Conservation (phyloP, 2,888 invertebrate genomes). For the Drosophila algonquin region DNA sequence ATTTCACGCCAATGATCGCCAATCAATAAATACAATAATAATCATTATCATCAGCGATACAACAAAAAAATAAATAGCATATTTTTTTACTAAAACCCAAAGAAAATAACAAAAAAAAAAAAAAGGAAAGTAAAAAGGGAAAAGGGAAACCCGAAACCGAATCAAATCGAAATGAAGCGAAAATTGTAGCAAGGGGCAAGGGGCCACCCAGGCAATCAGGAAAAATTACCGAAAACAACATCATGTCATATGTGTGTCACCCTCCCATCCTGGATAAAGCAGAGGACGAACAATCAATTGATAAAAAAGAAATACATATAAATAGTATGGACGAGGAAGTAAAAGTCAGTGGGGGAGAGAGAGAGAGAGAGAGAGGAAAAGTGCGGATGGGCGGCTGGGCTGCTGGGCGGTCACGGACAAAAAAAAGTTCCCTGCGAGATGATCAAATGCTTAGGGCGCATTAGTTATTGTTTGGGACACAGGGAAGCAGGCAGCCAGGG, state of each 20-base stretch:
- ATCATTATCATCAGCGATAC: constrained; percentile 15
- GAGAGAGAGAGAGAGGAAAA: constrained; percentile 1
- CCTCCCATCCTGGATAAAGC: constrained; percentile 18
- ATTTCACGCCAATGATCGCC: constrained; percentile 72
- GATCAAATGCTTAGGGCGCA: constrained; percentile 45
- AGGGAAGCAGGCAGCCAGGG: constrained; percentile 17
- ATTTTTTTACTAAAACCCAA: constrained; percentile 56
- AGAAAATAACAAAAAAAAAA: constrained; percentile 45
- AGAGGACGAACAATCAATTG: constrained; percentile 70
- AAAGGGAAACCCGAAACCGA: background rate
- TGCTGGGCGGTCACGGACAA: too few species aligned
- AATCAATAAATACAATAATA: constrained; percentile 67
- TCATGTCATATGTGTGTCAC: constrained; percentile 31
- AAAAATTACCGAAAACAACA: constrained; percentile 34
- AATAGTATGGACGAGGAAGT: constrained; percentile 7
- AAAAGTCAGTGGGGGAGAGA: constrained; percentile 15
- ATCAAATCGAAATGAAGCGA: constrained; percentile 22
- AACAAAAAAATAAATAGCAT: constrained; percentile 52
- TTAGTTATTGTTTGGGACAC: constrained; percentile 34
- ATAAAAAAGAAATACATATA: constrained; percentile 47
- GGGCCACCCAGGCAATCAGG: constrained; percentile 46
- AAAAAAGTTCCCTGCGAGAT: background rate
- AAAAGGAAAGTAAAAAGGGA: background rate
- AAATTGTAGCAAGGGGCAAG: constrained; percentile 20
- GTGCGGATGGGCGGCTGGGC: too few species aligned